phyloP scores from a whole-genome alignment of 2,113 vertebrate genomes.

The Ranitomeya imitator region DNA sequence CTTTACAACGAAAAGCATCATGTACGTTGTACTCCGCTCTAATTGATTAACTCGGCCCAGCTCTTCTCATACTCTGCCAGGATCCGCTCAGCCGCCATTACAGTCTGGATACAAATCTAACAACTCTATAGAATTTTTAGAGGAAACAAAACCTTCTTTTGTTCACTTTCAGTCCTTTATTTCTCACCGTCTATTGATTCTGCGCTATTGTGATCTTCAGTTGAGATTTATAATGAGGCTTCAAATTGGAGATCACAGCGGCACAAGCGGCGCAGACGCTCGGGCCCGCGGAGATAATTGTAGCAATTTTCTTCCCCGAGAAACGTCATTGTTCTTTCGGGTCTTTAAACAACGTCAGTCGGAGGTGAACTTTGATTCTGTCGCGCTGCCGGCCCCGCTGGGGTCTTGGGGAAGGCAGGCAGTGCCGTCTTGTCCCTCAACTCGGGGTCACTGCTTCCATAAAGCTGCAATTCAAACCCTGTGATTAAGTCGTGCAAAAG shows the following conservation, averaged over 20 bases:
- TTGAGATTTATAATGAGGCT: conserved; percentile 5
- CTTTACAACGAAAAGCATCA: conserved; percentile 39
- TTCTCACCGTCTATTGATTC: background rate
- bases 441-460: conserved; percentile 29
- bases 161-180: background rate
- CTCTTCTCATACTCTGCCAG: conserved; percentile 27
- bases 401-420: background rate
- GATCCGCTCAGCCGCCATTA: background rate
- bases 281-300: conserved; percentile 40
- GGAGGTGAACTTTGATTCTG: background rate
- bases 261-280: background rate
- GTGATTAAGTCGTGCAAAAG: conserved; percentile 29
- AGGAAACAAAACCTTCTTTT: background rate
- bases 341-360: background rate
- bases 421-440: conserved; percentile 9
- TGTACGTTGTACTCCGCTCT: conserved; percentile 24
- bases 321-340: conserved; percentile 36
- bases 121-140: background rate
- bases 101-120: background rate
- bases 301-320: conserved; percentile 33
- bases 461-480: conserved; percentile 28
- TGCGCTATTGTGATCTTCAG: background rate
- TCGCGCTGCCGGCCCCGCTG: background rate
- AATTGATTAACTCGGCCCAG: conserved; percentile 42
- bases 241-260: background rate